Conservation (phyloP, 2,113 vertebrate species). For the Terrapene triunguis region DNA sequence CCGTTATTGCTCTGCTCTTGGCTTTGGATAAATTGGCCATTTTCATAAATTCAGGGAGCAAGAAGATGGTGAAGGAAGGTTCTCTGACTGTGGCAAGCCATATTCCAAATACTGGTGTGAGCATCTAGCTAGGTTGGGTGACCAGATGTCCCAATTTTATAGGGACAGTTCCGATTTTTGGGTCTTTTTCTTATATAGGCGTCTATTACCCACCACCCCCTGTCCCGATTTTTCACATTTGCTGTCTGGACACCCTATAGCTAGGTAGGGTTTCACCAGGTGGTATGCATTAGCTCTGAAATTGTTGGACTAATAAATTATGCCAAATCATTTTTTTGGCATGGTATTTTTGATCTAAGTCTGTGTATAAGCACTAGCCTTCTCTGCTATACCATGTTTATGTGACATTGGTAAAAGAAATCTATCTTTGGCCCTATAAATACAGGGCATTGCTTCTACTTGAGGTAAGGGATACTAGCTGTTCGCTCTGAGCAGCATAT, state of each 20-base stretch:
- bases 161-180: too few species aligned
- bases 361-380: rapidly evolving
- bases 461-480: neutral
- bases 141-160: too few species aligned
- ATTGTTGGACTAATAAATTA: neutral
- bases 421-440: rapidly evolving
- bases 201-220: too few species aligned
- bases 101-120: neutral
- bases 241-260: neutral
- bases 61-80: neutral
- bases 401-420: neutral
- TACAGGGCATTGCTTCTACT: neutral
- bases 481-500: neutral
- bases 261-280: neutral
- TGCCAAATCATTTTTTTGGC: neutral
- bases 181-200: too few species aligned
- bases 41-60: neutral
- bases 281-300: neutral
- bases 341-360: neutral
- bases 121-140: neutral
- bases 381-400: rapidly evolving
- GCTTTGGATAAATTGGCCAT: neutral
- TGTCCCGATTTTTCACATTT: too few species aligned
- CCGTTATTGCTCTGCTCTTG: neutral
- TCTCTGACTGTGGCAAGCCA: neutral